Evolutionary conservation across 92 coral and sea anemone genomes (phyloP), one percentile per base, ranked within the genome.

Genomic region (Heteractis magnifica): DNA sequence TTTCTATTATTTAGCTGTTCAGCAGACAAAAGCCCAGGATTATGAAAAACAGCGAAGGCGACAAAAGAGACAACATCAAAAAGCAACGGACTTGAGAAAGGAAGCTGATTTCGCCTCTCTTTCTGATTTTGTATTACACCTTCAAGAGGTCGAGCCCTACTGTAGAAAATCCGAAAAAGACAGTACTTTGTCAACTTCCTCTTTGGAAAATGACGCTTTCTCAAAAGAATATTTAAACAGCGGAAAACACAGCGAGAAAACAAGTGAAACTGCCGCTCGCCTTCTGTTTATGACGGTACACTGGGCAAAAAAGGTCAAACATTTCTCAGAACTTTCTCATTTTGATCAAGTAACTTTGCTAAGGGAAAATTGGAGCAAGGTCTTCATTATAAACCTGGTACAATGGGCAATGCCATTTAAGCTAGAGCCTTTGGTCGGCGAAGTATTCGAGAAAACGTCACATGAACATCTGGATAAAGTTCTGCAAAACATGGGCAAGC

Each of bases 381-480:
- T 97, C 19, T 97, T 97, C 78, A 88, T 97, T 58, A 90, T 97
- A 26, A 97, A 97, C 83, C 77, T 94, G 51, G 95, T 92, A 1
- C 98, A 94, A 77, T 94, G 98, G 98, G 98, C 95, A 10, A 97
- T 97, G 99, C 94, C 94, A 16, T 92, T 94, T 86, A 94, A 94
- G 71, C 64, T 97, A 59, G 97, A 93, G 58, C 99, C 99, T 65
- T 78, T 91, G 49, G 90, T 92, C 16, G 89, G 82, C 23, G 97
- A 92, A 72, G 85, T 89, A 59, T 87, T 88, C 68, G 90, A 94
- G 59, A 94, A 91, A 88, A 95, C 94, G 53, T 77, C 95, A 6
- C 73, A 81, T 6, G 90, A 90, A 89, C 98, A 94, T 68, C 88
- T 91, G 92, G 95, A 97, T 64, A 65, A 75, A 55, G 90, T 85